Base-by-base conservation (phyloP, 2,113 vertebrate species). In the Egretta garzetta region DNA sequence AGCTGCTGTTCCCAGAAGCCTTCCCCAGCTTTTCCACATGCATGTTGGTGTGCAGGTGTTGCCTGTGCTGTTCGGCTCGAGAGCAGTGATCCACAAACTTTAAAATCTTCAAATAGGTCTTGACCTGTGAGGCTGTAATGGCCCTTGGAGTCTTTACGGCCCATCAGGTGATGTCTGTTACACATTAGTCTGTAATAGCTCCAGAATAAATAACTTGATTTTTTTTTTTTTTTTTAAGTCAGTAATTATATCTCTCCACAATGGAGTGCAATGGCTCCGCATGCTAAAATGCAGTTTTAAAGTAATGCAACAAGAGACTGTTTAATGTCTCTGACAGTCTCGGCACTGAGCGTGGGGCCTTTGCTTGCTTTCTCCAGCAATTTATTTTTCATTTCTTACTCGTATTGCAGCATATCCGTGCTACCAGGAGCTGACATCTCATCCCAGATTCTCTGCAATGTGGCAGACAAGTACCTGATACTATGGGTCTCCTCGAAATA, bases 11-110 rank as follows among this genome's bases (percentile, higher is more conserved):
- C 68, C 66, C 88, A 75, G 80, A 91, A 88, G 71, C 68, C 45
- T 92, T 15, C 47, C 20, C 21, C 37, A 8, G 70, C 71, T 84
- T 47, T 90, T 83, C 81, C 63, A 45, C 41, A 14, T 41, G 43
- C 0, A 1, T 49, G 24, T 64, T 75, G 59, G 9, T 68, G 58
- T 88, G 91, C 95, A 96, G 92, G 80, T 89, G 95, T 88, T 94
- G 88, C 73, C 86, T 41, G 32, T 45, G 86, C 66, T 87, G 33
- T 49, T 93, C 5, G 6, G 39, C 79, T 76, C 85, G 76, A 86
- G 73, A 92, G 92, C 93, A 92, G 84, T 83, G 89, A 96, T 96
- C 84, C 87, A 85, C 88, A 85, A 85, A 95, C 83, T 89, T 92
- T 52, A 86, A 96, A 94, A 68, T 71, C 71, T 92, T 95, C 73